Base-by-base conservation (phyloP, 2,888 invertebrate species). In the Lithophane semibrunnea region DNA sequence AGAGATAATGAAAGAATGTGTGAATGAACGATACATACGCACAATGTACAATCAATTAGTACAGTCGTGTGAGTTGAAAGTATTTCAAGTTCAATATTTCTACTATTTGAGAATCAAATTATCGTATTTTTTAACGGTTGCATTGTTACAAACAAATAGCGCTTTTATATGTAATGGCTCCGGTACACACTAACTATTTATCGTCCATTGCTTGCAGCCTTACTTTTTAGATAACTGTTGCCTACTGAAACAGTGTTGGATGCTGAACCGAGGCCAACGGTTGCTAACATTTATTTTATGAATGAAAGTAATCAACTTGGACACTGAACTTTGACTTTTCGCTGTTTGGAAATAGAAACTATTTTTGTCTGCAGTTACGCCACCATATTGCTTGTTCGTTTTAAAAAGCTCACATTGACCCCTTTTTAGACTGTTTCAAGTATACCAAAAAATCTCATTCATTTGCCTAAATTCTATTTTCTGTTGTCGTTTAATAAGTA, bases 81-180 rank as follows among this genome's bases (percentile, higher is more conserved):
- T 75, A 69, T 86, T 88, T 76, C 88, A 87, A 87, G 86, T 88
- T 86, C 88, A 86, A 86, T 78, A 73, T 29, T 77, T 79, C 67
- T 77, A 44, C 37, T 58, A 52, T 81, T 81, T 78, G 86, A 73
- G 65, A 72, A 78, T 75, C 42, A 10, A 78, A 77, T 88, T 78
- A 86, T 37, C 74, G 58, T 42, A 77, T 80, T 80, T 77, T 64
- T 75, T 73, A 88, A 75, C 68, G 29, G 13, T 78, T 77, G 24
- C 65, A 80, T 71, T 72, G 65, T 63, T 76, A 49, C 58, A 76
- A 85, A 61, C 54, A 71, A 65, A 74, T 12, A 42, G 42, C 63
- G 24, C 18, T 74, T 61, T 18, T 66, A 0, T 13, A 3, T 56
- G 44, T 70, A 84, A 67, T 47, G 37, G 21, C 18, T 67, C 67